A percentile compares a stretch with the other conserved stretches of the same genome.
phyloP scores from a whole-genome alignment of 2,888 invertebrate genomes.

The Antheraea yamamai region DNA sequence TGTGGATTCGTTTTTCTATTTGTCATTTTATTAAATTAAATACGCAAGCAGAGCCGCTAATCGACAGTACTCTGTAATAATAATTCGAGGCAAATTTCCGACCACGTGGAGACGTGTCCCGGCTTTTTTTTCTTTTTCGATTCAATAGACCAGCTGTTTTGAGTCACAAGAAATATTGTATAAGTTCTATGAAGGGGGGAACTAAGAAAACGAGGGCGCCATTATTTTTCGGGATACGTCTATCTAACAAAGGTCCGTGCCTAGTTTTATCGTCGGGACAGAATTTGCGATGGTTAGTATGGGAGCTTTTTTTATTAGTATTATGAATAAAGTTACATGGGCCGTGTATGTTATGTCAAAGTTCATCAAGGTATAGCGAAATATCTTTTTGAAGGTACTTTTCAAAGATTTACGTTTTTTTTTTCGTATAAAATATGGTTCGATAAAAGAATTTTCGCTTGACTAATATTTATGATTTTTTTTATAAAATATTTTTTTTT shows the following conservation, averaged over 20 bases:
- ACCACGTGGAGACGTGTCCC: conserved; percentile 65
- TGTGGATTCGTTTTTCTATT: too few relatives aligned
- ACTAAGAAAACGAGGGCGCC: conserved; percentile 62
- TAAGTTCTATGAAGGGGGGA: conserved; percentile 62
- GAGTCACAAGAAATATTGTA: conserved; percentile 67
- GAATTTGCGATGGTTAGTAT: conserved; percentile 58
- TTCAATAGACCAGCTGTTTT: conserved; percentile 77
- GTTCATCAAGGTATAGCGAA: conserved; percentile 56
- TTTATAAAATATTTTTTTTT: too few relatives aligned
- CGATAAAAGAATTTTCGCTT: too few relatives aligned
- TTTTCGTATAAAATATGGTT: not conserved
- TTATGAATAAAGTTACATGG: conserved; percentile 54
- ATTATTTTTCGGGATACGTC: conserved; percentile 52
- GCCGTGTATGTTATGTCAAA: conserved; percentile 65
- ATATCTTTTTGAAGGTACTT: conserved; percentile 16
- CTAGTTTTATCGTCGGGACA: conserved; percentile 61
- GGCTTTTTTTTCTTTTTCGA: conserved; percentile 37
- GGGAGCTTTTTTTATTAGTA: conserved; percentile 40
- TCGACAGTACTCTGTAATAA: conserved; percentile 20
- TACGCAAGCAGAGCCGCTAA: not conserved
- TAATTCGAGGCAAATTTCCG: conserved; percentile 59
- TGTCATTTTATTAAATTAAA: not conserved
- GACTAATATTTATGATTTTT: too few relatives aligned
- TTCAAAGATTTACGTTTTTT: conserved; percentile 3
- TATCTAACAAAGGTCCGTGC: conserved; percentile 44